A percentile compares a stretch with the other conserved stretches of the same genome.
These are phyloP conservation scores for Bothrops jararaca DNA, from an alignment of 2,113 vertebrate genomes.

Conservation along the genomic window DNA sequence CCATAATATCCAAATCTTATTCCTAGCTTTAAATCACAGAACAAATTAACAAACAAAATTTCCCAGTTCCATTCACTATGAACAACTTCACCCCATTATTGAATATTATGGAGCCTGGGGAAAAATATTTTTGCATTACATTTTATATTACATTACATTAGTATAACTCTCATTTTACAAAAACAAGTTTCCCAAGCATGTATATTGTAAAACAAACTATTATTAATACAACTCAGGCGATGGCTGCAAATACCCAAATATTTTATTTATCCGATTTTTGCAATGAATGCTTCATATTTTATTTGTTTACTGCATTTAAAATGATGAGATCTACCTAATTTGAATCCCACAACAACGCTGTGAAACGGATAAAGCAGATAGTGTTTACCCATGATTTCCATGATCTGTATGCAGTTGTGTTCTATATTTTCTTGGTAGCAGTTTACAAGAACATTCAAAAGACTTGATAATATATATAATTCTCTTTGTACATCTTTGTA, in stretches of 20 bases:
- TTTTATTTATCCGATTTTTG: background rate
- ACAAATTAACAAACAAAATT: background rate
- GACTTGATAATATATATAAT: background rate
- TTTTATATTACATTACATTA: background rate
- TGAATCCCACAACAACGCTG: background rate
- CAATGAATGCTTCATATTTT: no score
- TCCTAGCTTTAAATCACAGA: background rate
- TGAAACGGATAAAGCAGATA: background rate
- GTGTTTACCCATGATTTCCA: background rate
- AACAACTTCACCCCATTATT: background rate
- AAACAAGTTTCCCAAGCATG: background rate
- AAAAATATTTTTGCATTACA: background rate
- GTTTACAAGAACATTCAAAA: background rate
- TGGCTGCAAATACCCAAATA: background rate
- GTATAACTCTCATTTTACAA: background rate
- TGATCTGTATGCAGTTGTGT: background rate
- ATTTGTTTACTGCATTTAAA: background rate
- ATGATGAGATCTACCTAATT: background rate
- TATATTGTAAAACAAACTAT: background rate
- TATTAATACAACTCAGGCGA: background rate
- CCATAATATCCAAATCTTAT: background rate
- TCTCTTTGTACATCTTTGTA: background rate
- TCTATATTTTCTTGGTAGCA: background rate
- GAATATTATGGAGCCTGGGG: background rate
- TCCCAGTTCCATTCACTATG: background rate